Base-by-base conservation (phyloP, 2,113 vertebrate genomes). In the Seriola aureovittata region DNA sequence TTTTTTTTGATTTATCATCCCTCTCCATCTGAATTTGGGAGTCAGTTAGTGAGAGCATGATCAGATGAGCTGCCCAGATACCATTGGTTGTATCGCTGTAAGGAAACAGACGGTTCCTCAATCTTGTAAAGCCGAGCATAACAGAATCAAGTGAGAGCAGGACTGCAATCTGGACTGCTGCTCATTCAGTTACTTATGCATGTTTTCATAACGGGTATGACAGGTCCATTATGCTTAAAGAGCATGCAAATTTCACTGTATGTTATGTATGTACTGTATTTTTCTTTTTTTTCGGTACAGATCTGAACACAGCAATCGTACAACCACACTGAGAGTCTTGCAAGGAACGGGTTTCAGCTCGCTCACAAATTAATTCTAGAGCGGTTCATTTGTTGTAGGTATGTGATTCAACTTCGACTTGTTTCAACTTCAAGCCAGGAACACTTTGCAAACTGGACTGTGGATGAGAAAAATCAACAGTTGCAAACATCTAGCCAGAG, bases 41-140 rank as follows among this genome's bases (percentile, higher is more conserved):
- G 23, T 8, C 16, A 54, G 19, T 81, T 57, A 36, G 9, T 12
- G 46, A 67, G 57, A 55, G 81, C 29, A 2, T 32, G 69, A 74
- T 69, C 78, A 50, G 68, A 78, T 66, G 55, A 72, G n/a, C 40
- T 42, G 25, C 52, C 29, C 50, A 74, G 57, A 67, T 70, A 52
- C 55, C 25, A 48, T 29, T 55, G 44, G 25, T 12, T 68, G 62
- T 13, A 16, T 48, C 36, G 12, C 54, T 52, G 42, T 8, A 25
- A 65, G 57, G 50, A 73, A 82, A 52, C 66, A 80, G 71, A 82
- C 52, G 64, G n/a, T 62, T 40, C 2, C 52, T 74, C 38, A 62
- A 50, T 62, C 64, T 76, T 8, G 57, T 73, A 74, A 81, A 52
- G 38, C 25, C 8, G 1, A 19, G 38, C 36, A 1, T 71, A 85